These are phyloP conservation scores for Chorisops tibialis DNA, from an alignment of 2,888 invertebrate species.

Conservation along the genomic window DNA sequence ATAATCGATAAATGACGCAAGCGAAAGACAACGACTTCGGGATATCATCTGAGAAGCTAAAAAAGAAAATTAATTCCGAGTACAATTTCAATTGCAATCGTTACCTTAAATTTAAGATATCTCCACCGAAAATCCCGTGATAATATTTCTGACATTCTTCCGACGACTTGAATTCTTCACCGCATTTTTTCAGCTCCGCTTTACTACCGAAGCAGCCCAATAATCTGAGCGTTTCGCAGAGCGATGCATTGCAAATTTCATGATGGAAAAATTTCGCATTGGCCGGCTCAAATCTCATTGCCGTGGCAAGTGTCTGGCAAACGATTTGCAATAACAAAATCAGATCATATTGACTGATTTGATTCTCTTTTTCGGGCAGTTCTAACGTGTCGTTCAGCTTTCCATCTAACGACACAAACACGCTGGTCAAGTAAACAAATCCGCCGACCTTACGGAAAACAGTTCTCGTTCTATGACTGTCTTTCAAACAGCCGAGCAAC, in stretches of 20 bases:
- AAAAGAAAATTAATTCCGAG: constrained; percentile 32
- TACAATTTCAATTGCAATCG: neutral
- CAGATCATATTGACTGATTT: constrained; percentile 58
- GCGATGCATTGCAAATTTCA: constrained; percentile 91
- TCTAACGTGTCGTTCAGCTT: constrained; percentile 58
- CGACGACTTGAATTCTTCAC: constrained; percentile 43
- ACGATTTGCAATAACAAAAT: constrained; percentile 79
- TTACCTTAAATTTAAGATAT: constrained; percentile 58
- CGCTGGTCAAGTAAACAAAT: constrained; percentile 95
- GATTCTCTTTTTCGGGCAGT: constrained; percentile 42
- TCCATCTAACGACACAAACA: constrained; percentile 87
- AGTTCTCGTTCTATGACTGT: constrained; percentile 93
- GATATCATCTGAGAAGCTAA: constrained; percentile 67
- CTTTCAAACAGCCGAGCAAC: constrained; percentile 82
- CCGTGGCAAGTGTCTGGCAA: constrained; percentile 91
- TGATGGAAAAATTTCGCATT: constrained; percentile 98
- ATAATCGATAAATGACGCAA: constrained; percentile 77
- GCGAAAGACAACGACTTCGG: constrained; percentile 78
- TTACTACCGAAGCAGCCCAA: constrained; percentile 81
- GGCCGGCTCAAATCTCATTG: constrained; percentile 98
- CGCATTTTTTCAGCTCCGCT: constrained; percentile 53
- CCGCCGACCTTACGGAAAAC: constrained; percentile 98
- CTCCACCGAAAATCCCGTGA: constrained; percentile 74
- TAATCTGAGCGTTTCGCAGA: constrained; percentile 88
- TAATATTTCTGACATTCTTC: constrained; percentile 54